Base-by-base conservation (phyloP, 23 tunicate species). In the Halocynthia roretzi region DNA sequence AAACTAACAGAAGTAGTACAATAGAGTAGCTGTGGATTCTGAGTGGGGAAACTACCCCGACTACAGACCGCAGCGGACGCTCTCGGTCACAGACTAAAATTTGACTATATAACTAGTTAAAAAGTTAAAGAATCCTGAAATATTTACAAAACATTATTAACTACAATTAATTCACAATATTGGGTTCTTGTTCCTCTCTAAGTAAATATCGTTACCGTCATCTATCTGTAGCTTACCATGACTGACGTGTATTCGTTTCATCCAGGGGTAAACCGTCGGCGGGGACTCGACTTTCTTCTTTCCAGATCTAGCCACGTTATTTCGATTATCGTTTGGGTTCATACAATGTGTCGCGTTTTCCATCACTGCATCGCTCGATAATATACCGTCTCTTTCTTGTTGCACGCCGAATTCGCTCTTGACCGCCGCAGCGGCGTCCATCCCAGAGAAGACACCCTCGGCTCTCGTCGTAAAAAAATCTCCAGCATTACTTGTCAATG, bases 201-300 rank as follows among this genome's bases (percentile, higher is more conserved):
- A 19, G 23, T 1, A 5, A 67, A 17, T 60, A 60, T 17, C 2
- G 17, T 15, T 60, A 15, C 64, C n/a, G 2, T 4, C 64, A 60
- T 60, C 18, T 60, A 60, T 60, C 44, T 31, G 44, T 23, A 8
- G 66, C 96, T 83, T 61, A 89, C 96, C 96, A 48, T 89, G 96
- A 75, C 96, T 89, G 75, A 83, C 88, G 75, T 89, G 96, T 18
- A 89, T 89, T 68, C 88, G 57, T 64, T 89, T 89, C 96, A 89
- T 89, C 96, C 96, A 89, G 7, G 96, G 96, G 71, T 89, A 89
- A 50, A 89, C 96, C 23, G 82, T 83, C 57, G 78, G 71, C 0
- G 84, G 84, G 11, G 77, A 73, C 18, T 82, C 61, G 56, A 67
- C 75, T 61, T 62, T 55, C n/a, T 71, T 72, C 10, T 71, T 64